These are phyloP conservation scores for Cyphomyrmex costatus DNA, from an alignment of 1,140 invertebrate genomes.

Conservation along the genomic window DNA sequence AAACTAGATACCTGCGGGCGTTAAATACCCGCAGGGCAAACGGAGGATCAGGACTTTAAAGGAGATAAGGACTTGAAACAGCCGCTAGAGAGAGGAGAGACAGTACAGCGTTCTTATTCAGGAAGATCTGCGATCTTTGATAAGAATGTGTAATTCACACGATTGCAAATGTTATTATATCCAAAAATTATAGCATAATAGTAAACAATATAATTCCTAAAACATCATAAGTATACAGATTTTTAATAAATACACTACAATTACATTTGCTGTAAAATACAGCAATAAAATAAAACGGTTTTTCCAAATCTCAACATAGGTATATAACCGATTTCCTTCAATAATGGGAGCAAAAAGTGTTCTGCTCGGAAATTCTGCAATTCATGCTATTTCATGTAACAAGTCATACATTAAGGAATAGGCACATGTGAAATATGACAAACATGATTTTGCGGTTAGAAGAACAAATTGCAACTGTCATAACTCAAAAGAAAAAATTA, in stretches of 20 bases:
- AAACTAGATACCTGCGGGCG: slow-evolving; percentile 67
- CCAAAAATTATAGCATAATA: background rate
- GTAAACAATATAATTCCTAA: no score
- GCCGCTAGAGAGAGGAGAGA: slow-evolving; percentile 35
- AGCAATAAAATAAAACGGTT: slow-evolving; percentile 9
- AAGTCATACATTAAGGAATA: slow-evolving; percentile 1
- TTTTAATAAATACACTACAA: background rate
- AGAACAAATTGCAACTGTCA: slow-evolving; percentile 7
- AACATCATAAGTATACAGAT: background rate
- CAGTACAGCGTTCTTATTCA: slow-evolving; percentile 6
- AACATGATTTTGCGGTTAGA: slow-evolving; percentile 11
- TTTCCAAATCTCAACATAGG: slow-evolving; percentile 1
- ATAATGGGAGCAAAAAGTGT: slow-evolving; percentile 45
- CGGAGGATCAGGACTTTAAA: slow-evolving; percentile 60
- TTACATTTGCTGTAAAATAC: background rate
- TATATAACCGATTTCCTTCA: slow-evolving; percentile 7
- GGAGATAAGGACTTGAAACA: slow-evolving; percentile 68
- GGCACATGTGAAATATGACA: slow-evolving; percentile 12
- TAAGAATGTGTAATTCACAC: slow-evolving; percentile 73
- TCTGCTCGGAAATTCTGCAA: slow-evolving; percentile 39
- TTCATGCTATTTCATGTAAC: slow-evolving; percentile 48
- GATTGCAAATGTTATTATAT: slow-evolving; percentile 51
- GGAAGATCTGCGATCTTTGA: slow-evolving; percentile 59
- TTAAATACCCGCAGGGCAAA: slow-evolving; percentile 47
- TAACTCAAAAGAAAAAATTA: background rate